A percentile compares a stretch with the other conserved stretches of the same genome.
These are phyloP conservation scores for Beris morrisii DNA, from an alignment of 2,888 invertebrate genomes.

Conservation along the genomic window DNA sequence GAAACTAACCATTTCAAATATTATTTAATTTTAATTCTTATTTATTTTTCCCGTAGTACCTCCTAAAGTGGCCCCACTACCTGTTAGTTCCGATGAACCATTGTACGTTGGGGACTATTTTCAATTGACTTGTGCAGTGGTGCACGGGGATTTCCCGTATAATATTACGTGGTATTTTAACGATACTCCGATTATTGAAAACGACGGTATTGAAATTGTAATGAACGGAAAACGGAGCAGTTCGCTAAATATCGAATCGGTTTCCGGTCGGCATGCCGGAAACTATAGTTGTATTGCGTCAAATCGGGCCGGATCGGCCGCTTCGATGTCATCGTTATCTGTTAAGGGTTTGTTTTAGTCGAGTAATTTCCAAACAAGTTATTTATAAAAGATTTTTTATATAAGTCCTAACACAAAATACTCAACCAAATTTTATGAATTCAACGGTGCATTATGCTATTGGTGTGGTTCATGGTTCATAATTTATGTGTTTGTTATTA, in stretches of 20 bases:
- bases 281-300: slow-evolving; percentile 73
- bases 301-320: slow-evolving; percentile 62
- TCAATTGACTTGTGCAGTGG: slow-evolving; percentile 66
- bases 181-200: slow-evolving; percentile 46
- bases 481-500: background rate
- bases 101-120: slow-evolving; percentile 65
- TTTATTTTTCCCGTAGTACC: slow-evolving; percentile 56
- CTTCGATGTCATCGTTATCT: slow-evolving; percentile 49
- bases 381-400: too few species aligned
- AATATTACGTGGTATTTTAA: slow-evolving; percentile 77
- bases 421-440: too few species aligned
- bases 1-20: background rate
- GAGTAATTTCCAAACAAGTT: too few species aligned
- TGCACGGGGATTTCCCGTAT: slow-evolving; percentile 79
- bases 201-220: slow-evolving; percentile 48
- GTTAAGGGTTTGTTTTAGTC: slow-evolving; percentile 52
- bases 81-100: slow-evolving; percentile 65
- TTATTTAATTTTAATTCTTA: slow-evolving; percentile 13
- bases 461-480: too few species aligned
- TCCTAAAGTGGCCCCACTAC: slow-evolving; percentile 66
- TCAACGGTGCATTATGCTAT: too few species aligned
- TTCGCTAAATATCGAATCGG: slow-evolving; percentile 64
- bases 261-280: slow-evolving; percentile 67
- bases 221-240: slow-evolving; percentile 64
- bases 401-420: too few species aligned